These are phyloP conservation scores for Epirrhoe alternata DNA, from an alignment of 2,888 invertebrate species.

Conservation along the genomic window DNA sequence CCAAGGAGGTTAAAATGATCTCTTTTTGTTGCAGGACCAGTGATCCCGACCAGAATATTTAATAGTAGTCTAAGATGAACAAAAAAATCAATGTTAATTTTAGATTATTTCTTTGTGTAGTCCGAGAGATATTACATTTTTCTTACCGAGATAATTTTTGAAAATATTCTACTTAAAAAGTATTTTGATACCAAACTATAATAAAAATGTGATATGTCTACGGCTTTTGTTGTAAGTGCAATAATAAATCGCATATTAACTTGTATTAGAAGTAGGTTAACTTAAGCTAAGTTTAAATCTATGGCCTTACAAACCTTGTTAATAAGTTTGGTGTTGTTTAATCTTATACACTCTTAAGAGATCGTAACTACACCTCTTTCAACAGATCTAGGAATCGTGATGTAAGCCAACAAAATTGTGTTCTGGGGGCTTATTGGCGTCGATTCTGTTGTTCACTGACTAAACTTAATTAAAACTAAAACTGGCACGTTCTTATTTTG, in stretches of 20 bases:
- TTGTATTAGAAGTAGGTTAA: background rate
- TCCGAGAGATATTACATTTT: constrained; percentile 12
- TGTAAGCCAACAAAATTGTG: no score
- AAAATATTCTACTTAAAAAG: background rate
- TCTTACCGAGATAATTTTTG: background rate
- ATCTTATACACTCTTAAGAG: background rate
- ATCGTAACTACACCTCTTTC: no score
- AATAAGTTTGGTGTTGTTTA: background rate
- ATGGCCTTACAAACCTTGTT: background rate
- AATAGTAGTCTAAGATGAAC: constrained; percentile 6
- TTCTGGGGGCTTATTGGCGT: no score
- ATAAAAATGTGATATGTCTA: background rate
- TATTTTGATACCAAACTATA: background rate
- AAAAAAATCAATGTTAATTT: constrained; percentile 31
- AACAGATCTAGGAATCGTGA: no score
- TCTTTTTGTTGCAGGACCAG: constrained; percentile 16
- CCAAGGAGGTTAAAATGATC: no score
- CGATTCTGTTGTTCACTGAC: no score
- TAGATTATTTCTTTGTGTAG: constrained; percentile 36
- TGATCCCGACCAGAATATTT: background rate
- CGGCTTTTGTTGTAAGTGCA: background rate
- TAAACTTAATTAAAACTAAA: no score
- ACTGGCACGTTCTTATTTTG: no score
- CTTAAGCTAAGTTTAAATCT: background rate
- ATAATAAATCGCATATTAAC: background rate